These are phyloP conservation scores for Torymus auratus DNA, from an alignment of 2,888 invertebrate species.

Conservation along the genomic window DNA sequence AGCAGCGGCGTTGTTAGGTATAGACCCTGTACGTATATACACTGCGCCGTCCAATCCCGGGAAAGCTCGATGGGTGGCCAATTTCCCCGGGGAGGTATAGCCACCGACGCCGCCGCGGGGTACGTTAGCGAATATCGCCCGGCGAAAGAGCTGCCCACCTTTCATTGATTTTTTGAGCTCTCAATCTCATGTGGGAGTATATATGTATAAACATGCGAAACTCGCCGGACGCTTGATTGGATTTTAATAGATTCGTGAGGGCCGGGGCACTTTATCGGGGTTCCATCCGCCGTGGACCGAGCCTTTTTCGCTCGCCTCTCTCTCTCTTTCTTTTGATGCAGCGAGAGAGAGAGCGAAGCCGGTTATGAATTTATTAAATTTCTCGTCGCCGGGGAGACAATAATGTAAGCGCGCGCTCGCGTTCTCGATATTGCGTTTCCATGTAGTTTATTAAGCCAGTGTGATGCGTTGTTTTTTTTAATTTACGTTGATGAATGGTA, in stretches of 20 bases:
- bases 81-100: constrained; percentile 48
- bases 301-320: background rate
- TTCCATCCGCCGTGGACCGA: background rate
- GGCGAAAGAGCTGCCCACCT: too few species aligned
- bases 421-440: too few species aligned
- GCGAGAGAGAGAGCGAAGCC: background rate
- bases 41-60: background rate
- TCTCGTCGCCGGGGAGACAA: background rate
- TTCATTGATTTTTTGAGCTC: constrained; percentile 46
- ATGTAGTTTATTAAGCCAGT: too few species aligned
- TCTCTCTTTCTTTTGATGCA: too few species aligned
- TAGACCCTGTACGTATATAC: too few species aligned
- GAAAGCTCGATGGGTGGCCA: constrained; percentile 44
- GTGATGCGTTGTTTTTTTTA: too few species aligned
- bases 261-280: background rate
- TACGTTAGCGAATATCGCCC: constrained; percentile 22
- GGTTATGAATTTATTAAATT: constrained; percentile 1
- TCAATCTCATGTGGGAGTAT: constrained; percentile 19
- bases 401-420: too few species aligned
- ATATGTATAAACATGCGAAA: background rate
- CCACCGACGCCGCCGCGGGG: background rate
- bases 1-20: too few species aligned
- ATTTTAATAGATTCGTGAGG: constrained; percentile 43
- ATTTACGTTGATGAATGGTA: too few species aligned
- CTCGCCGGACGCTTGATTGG: constrained; percentile 35